Evolutionary conservation across 2,113 vertebrate species (phyloP).

Genomic region (Mus pahari): DNA sequence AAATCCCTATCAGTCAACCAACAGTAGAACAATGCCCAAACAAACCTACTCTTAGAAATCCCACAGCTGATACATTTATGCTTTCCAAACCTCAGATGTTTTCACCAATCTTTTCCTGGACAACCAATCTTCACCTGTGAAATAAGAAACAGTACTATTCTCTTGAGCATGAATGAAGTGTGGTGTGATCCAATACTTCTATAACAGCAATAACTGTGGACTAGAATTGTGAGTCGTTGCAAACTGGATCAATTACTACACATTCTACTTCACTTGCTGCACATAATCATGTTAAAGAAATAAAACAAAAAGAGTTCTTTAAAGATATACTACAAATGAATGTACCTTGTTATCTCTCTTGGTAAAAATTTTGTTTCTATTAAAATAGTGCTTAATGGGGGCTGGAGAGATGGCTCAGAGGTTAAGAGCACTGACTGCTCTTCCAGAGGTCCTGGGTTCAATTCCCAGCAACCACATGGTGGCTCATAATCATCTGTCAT

Average conservation of each 20-base stretch:
- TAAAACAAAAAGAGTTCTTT: conserved; percentile 10
- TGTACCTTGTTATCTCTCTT: conserved; percentile 44
- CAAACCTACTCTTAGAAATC: conserved; percentile 1
- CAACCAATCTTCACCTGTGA: conserved; percentile 18
- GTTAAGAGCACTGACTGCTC: too few relatives aligned
- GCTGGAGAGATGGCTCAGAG: too few relatives aligned
- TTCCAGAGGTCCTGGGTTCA: too few relatives aligned
- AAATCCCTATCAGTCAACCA: neutral
- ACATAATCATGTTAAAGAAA: conserved; percentile 17
- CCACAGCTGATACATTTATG: neutral
- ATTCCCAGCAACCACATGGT: too few relatives aligned
- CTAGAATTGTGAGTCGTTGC: conserved; percentile 52
- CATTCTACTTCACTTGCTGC: neutral
- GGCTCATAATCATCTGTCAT: too few relatives aligned
- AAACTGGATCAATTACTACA: conserved; percentile 47
- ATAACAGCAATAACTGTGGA: conserved; percentile 11
- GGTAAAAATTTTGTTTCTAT: conserved; percentile 51
- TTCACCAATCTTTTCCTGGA: conserved; percentile 15
- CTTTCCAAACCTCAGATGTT: conserved; percentile 40
- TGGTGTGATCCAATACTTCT: conserved; percentile 32
- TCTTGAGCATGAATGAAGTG: conserved; percentile 8
- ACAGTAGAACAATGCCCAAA: conserved; percentile 29
- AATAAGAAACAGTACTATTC: conserved; percentile 36
- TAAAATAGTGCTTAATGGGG: conserved; percentile 63
- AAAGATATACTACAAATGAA: conserved; percentile 27